Evolutionary conservation across 2,113 vertebrate species (phyloP).

Genomic region (Pterocles orientalis): DNA sequence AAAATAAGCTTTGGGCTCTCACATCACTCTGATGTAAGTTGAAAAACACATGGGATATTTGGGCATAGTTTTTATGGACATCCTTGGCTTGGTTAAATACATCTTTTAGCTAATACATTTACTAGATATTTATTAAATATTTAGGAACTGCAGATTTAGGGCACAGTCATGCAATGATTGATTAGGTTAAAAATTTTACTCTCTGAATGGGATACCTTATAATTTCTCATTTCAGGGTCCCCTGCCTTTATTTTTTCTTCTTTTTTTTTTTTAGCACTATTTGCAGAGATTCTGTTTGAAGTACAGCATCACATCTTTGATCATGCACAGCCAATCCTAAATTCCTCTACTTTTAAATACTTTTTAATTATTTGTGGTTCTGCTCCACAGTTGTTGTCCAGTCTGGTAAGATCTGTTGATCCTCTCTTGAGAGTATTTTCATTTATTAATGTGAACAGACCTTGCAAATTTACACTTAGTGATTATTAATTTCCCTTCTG

Average conservation of each 20-base stretch:
- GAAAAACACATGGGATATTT: not conserved
- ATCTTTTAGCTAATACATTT: not conserved
- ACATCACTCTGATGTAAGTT: not conserved
- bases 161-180: not conserved
- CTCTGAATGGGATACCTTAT: not conserved
- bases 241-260: not conserved
- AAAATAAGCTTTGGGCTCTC: not conserved
- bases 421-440: not conserved
- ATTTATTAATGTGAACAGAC: constrained; percentile 23
- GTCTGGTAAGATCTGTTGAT: not conserved
- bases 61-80: not conserved
- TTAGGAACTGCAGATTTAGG: not conserved
- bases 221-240: not conserved
- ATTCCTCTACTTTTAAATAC: not conserved
- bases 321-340: not conserved
- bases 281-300: not conserved
- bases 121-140: not conserved
- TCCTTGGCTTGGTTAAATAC: not conserved
- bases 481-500: constrained; percentile 24
- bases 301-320: not conserved
- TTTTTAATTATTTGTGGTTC: not conserved
- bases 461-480: constrained; percentile 21
- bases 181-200: not conserved
- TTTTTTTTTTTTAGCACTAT: not conserved
- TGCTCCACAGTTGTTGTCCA: not conserved